Evolutionary conservation across 2,888 invertebrate species (phyloP), one percentile per base, ranked within the genome.

Genomic region (Luffia ferchaultella): DNA sequence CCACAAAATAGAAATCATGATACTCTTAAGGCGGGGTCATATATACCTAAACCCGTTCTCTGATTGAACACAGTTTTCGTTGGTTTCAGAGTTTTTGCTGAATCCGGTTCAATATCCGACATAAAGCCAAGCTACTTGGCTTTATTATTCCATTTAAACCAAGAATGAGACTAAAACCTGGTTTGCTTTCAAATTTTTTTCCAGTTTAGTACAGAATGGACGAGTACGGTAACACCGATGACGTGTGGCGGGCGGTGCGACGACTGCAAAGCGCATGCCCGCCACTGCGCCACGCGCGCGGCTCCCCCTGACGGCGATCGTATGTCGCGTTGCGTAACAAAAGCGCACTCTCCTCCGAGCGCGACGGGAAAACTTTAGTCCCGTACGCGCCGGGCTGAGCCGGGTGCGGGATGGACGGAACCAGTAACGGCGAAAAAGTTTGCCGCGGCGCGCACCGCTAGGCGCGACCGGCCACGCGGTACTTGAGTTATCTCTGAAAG

Each of bases 311-410:
- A 80, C 72, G 80, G 80, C 68, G 49, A 5, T n/a, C 43, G 64
- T 68, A 65, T 75, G 67, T 67, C 75, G 80, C 73, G 64, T 83
- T 83, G 82, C 83, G 82, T 83, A 82, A 83, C 82, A 73, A 75
- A 76, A 49, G 72, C 78, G 76, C 78, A 78, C 72, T 79, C 73
- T 75, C 67, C 71, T 71, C 63, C 69, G 64, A 70, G 67, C 78
- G 71, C 65, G 71, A 67, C 76, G 69, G 58, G 76, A 71, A 76
- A 78, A 76, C 76, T 80, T 76, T 77, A 73, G 67, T 73, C 67
- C 68, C 68, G 67, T 66, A 64, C 71, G 71, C 70, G 70, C 65
- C 68, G 67, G n/a, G 30, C 64, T 70, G 71, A 70, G 69, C 65
- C 67, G 66, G n/a, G 42, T 3, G 61, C 70, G 64, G 66, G 63